Base-by-base conservation (phyloP, 2,113 vertebrate species). In the Stomatorhinus ivindoensis region DNA sequence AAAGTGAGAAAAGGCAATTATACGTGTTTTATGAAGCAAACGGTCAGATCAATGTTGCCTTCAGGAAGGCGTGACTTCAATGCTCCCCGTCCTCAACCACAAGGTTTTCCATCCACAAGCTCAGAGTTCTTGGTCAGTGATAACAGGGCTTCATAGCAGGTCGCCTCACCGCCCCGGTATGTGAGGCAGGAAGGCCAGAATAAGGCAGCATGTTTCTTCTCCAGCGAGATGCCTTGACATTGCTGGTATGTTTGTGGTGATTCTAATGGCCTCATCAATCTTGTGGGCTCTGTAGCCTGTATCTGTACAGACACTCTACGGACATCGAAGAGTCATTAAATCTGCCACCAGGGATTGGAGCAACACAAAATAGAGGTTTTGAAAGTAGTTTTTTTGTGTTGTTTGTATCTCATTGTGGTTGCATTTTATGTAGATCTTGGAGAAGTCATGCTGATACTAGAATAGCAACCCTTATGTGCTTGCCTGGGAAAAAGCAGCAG, bases 1-100 rank as follows among this genome's bases (percentile, higher is more conserved):
- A 91, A 92, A 94, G 93, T 93, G 92, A 94, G 92, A 91, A 91
- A 92, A 91, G 89, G 91, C 94, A 94, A 95, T 95, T 94, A 93
- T 90, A 93, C 90, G 89, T 92, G 92, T 89, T 93, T 91, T 91
- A 93, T 51, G 19, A 90, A 31, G 92, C 84, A 42, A 90, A 90
- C 92, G 58, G 46, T 90, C 76, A 89, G 92, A 93, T 94, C 93
- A 94, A 93, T 92, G 91, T 89, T 4, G 91, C 91, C 93, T 95
- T 94, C 95, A 92, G 95, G 90, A 51, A 89, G 87, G 92, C 92
- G 92, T 88, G 87, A 35, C 10, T 91, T 88, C 53, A 88, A 48
- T 35, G 46, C 17, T 19, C 8, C 46, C 73, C 9, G 3, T 84
- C 44, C 39, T 0, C 21, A 9, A 84, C 42, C 21, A 17, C 80